Conservation (phyloP, 1,140 invertebrate species). For the Pemphigus obesinymphae region DNA sequence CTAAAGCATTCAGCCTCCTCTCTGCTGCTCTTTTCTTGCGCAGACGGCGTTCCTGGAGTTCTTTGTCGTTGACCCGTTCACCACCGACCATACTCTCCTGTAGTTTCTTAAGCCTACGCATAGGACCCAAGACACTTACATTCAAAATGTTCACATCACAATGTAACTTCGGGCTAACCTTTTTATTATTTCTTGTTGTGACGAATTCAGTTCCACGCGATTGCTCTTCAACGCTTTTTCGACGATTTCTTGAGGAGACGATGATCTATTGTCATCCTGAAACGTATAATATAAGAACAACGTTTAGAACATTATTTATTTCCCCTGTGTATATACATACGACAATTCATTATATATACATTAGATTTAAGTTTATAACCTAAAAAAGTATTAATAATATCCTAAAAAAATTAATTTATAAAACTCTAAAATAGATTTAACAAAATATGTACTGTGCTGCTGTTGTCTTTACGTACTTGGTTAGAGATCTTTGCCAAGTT, state of each 20-base stretch:
- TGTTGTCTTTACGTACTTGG: neutral
- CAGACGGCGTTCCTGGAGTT: conserved; percentile 64
- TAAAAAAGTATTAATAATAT: no score
- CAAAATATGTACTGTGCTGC: no score
- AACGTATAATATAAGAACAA: neutral
- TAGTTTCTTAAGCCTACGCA: conserved; percentile 61
- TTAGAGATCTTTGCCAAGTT: conserved; percentile 17
- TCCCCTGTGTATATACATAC: no score
- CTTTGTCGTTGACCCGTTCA: conserved; percentile 67
- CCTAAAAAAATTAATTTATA: no score
- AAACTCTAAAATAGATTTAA: no score
- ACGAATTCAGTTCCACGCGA: conserved; percentile 35
- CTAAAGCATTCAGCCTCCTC: conserved; percentile 61
- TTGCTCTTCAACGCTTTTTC: conserved; percentile 24
- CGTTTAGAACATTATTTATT: no score
- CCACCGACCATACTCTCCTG: conserved; percentile 75
- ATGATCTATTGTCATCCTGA: neutral
- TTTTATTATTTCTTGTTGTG: conserved; percentile 47
- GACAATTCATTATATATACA: no score
- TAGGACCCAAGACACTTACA: neutral
- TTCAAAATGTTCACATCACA: neutral
- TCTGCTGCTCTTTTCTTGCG: conserved; percentile 67
- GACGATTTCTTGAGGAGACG: conserved; percentile 9
- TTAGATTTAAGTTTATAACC: neutral
- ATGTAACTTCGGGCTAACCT: conserved; percentile 36